Base-by-base conservation (phyloP, 2,888 invertebrate genomes). In the Drosophila fulvimacula region DNA sequence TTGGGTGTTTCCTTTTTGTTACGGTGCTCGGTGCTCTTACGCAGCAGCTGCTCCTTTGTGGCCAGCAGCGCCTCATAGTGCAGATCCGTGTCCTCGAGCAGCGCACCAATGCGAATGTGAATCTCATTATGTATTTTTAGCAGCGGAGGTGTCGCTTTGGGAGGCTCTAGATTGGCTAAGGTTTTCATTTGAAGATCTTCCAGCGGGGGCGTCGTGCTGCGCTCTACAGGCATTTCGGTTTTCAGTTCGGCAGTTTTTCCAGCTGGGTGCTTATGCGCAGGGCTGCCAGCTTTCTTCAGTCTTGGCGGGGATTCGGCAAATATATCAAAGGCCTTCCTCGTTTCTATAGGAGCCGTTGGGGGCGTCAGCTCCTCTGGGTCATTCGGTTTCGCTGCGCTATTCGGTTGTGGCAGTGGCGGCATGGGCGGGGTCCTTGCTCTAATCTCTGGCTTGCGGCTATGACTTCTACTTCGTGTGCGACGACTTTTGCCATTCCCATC, bases 231-330 rank as follows among this genome's bases (percentile, higher is more conserved):
- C 5, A 11, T 13, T 39, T 44, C 51, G 19, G 19, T 27, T 15
- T 55, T 69, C 5, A 42, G 5, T 30, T 58, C 41, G 67, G 62
- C 74, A 73, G 79, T 65, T 38, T 58, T 75, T 17, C 62, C 44
- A 51, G 21, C 44, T 36, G 62, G 52, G 24, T 27, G 24, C 15
- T 65, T 39, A 21, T 11, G 46, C 15, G 10, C 44, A 21, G 76
- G 59, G 52, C 46, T 74, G n/a, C 10, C 15, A 2, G 51, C 17
- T 27, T 69, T 70, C 61, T 53, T 78, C 74, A 70, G 62, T 85
- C 82, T 79, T 73, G 90, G 85, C 49, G 90, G 89, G 6, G 91
- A 90, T 53, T 89, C 90, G 24, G 90, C 90, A 60, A 90, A 91
- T 74, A 90, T 90, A 68, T 91, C 90, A 39, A 77, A 81, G 3